Conservation (phyloP, 2,797 vertebrate genomes). For the Poeciliopsis presidionis region DNA sequence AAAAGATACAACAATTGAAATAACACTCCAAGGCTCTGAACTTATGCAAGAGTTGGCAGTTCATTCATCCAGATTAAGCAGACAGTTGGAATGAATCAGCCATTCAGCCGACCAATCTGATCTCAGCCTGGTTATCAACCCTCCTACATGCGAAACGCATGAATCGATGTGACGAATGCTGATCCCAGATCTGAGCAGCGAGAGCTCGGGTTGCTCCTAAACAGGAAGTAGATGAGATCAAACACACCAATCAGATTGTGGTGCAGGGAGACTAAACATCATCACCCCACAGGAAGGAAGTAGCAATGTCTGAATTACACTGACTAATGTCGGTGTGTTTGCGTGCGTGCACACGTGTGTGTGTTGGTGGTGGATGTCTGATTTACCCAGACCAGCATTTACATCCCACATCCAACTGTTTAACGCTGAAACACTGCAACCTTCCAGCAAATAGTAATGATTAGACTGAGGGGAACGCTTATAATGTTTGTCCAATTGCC, state of each 20-base stretch:
- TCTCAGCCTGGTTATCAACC: constrained; percentile 46
- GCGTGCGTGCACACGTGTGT: constrained; percentile 8
- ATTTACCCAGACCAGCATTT: constrained; percentile 68
- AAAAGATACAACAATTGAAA: neutral
- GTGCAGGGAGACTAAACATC: constrained; percentile 84
- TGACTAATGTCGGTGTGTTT: constrained; percentile 32
- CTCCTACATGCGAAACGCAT: constrained; percentile 47
- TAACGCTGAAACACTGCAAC: constrained; percentile 69
- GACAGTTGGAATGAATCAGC: constrained; percentile 52
- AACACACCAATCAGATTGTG: constrained; percentile 76
- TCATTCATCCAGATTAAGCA: constrained; percentile 41
- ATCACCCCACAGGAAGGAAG: constrained; percentile 84
- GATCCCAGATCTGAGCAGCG: constrained; percentile 55
- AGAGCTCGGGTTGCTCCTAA: constrained; percentile 43
- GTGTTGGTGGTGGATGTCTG: constrained; percentile 13
- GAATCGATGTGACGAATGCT: constrained; percentile 28
- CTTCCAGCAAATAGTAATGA: constrained; percentile 67
- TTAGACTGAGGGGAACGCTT: constrained; percentile 54
- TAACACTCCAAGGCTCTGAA: neutral
- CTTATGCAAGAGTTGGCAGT: constrained; percentile 31
- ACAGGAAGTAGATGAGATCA: constrained; percentile 75
- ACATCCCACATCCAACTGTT: constrained; percentile 79
- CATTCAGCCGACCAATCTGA: constrained; percentile 32
- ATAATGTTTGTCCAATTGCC: constrained; percentile 51
- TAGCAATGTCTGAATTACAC: constrained; percentile 79